Evolutionary conservation across 2,113 vertebrate genomes (phyloP).

Genomic region (Syngnathus scovelli): DNA sequence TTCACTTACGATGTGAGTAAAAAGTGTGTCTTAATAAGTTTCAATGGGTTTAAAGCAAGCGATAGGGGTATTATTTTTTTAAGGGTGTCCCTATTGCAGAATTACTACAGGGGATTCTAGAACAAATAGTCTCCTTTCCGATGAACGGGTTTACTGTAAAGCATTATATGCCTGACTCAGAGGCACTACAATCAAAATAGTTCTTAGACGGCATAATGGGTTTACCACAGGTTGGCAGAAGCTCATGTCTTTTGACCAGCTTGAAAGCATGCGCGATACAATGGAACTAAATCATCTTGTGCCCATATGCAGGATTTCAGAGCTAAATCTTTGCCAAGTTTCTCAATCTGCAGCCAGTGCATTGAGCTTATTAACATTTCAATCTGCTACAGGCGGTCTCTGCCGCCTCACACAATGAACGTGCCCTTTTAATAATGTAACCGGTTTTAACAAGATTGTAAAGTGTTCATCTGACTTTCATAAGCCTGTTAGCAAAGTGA

Average conservation of each 20-base stretch:
- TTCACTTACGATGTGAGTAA: too few species aligned
- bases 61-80: too few species aligned
- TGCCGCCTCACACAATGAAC: conserved; percentile 58
- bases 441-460: conserved; percentile 74
- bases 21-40: too few species aligned
- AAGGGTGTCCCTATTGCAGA: too few species aligned
- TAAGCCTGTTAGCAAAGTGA: conserved; percentile 64
- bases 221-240: conserved; percentile 54
- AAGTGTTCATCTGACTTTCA: conserved; percentile 76
- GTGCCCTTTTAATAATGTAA: conserved; percentile 76
- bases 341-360: conserved; percentile 45
- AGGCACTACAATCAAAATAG: conserved; percentile 13
- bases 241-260: conserved; percentile 41
- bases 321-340: conserved; percentile 59
- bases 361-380: conserved; percentile 71
- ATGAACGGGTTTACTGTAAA: too few species aligned
- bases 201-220: conserved; percentile 40
- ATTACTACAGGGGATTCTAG: too few species aligned
- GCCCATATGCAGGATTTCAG: conserved; percentile 41
- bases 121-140: too few species aligned
- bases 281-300: conserved; percentile 42
- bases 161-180: conserved; percentile 1
- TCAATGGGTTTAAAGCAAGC: too few species aligned
- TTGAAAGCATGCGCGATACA: conserved; percentile 37
- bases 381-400: conserved; percentile 49